These are phyloP conservation scores for Oenanthe melanoleuca DNA, from an alignment of 2,113 vertebrate genomes.

Conservation along the genomic window DNA sequence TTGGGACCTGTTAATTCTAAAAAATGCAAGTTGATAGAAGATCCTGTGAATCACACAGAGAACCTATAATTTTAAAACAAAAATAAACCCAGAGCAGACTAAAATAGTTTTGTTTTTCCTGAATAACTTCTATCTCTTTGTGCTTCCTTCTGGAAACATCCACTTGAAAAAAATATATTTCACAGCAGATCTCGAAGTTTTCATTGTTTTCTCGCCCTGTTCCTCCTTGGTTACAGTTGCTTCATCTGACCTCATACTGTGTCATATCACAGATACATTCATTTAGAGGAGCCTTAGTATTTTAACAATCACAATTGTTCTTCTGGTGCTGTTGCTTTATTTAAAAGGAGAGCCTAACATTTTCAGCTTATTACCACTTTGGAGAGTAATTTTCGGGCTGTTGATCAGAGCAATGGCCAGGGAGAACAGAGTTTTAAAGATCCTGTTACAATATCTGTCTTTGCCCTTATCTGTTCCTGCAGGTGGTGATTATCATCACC, in stretches of 20 bases:
- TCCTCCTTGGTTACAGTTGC: neutral
- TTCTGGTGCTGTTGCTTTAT: neutral
- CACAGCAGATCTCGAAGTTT: neutral
- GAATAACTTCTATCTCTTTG: neutral
- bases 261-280: neutral
- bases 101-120: neutral
- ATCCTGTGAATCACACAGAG: neutral
- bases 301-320: neutral
- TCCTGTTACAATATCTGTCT: neutral
- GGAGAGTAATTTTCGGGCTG: neutral
- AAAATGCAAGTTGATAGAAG: neutral
- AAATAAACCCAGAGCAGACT: neutral
- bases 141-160: neutral
- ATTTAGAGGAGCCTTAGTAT: neutral
- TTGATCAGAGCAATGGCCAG: neutral
- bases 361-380: neutral
- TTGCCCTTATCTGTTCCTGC: slow-evolving; percentile 24
- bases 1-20: neutral
- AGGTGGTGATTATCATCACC: slow-evolving; percentile 8
- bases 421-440: neutral
- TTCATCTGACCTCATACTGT: neutral
- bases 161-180: neutral
- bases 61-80: neutral
- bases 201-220: neutral
- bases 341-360: neutral